These are phyloP conservation scores for Troilus luridus DNA, from an alignment of 2,888 invertebrate genomes.

Conservation along the genomic window DNA sequence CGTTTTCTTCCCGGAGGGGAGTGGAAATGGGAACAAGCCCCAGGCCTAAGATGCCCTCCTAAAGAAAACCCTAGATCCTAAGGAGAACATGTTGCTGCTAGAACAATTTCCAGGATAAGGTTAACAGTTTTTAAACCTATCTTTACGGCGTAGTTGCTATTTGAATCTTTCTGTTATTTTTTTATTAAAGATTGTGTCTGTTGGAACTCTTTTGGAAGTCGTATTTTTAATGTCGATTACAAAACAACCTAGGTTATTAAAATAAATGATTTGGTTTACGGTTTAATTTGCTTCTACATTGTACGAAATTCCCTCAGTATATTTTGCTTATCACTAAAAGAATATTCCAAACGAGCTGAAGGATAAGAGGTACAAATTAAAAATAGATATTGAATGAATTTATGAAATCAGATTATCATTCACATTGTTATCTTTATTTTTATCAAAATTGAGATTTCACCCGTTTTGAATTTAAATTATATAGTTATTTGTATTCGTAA, in stretches of 20 bases:
- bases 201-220: background rate
- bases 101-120: background rate
- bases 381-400: too few relatives aligned
- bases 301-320: background rate
- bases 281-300: background rate
- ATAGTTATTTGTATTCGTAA: too few relatives aligned
- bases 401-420: too few relatives aligned
- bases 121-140: background rate
- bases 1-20: constrained; percentile 38
- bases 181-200: background rate
- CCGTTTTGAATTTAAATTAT: too few relatives aligned
- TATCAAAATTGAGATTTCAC: too few relatives aligned
- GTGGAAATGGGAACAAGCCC: background rate
- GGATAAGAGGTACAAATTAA: too few relatives aligned
- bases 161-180: background rate
- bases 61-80: background rate
- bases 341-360: background rate
- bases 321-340: background rate
- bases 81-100: background rate
- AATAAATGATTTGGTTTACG: background rate
- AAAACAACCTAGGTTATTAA: background rate
- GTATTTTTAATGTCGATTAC: background rate
- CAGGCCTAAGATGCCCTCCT: background rate
- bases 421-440: too few relatives aligned
- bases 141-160: background rate